Evolutionary conservation across 2,888 invertebrate species (phyloP).

Genomic region (Apomyelois bistriatella): DNA sequence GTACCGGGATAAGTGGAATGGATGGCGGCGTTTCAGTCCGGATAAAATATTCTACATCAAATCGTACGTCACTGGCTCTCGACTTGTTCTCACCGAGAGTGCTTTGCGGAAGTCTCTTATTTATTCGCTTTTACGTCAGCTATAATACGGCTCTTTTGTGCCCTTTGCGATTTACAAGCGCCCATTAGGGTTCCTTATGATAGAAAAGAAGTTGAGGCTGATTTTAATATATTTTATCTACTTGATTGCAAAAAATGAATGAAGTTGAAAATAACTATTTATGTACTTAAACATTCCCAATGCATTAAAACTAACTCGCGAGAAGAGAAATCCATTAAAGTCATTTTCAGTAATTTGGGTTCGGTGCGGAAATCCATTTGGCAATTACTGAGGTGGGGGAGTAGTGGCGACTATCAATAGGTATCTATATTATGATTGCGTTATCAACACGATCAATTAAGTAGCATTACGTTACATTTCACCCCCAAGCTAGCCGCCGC

Average conservation of each 20-base stretch:
- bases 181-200: conserved; percentile 44
- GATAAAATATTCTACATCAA: conserved; percentile 78
- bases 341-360: conserved; percentile 41
- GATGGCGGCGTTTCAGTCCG: conserved; percentile 64
- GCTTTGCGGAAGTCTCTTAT: conserved; percentile 73
- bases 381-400: conserved; percentile 44
- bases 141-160: conserved; percentile 62
- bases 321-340: conserved; percentile 47
- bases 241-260: conserved; percentile 12
- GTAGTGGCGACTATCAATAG: conserved; percentile 35
- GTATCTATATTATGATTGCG: conserved; percentile 55
- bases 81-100: conserved; percentile 69
- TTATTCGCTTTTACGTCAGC: conserved; percentile 72
- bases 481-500: conserved; percentile 47
- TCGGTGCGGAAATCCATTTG: conserved; percentile 52
- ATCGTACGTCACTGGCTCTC: conserved; percentile 76
- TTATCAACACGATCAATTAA: conserved; percentile 72
- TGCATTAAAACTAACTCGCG: conserved; percentile 41
- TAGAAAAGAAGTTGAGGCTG: conserved; percentile 27
- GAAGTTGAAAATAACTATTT: conserved; percentile 27
- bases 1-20: conserved; percentile 76
- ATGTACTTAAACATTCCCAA: conserved; percentile 32
- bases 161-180: conserved; percentile 58
- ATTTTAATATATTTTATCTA: not conserved
- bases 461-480: conserved; percentile 68